Conservation (phyloP, 1,140 invertebrate species). For the Phymastichus coffea region DNA sequence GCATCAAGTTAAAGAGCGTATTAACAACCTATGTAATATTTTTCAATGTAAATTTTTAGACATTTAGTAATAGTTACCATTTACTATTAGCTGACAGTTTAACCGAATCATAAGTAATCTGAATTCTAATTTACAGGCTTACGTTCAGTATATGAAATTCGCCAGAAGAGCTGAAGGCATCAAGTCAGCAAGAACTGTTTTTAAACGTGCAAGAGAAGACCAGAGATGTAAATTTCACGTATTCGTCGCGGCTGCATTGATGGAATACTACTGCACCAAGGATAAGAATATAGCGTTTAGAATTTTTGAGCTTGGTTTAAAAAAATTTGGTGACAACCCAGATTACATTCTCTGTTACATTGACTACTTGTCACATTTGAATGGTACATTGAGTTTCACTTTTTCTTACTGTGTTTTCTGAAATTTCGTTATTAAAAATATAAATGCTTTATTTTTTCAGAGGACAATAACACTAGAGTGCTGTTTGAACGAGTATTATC, state of each 20-base stretch:
- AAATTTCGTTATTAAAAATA: neutral
- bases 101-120: too few species aligned
- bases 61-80: too few species aligned
- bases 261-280: conserved; percentile 99
- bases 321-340: conserved; percentile 92
- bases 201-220: conserved; percentile 95
- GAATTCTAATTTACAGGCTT: conserved; percentile 65
- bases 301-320: conserved; percentile 97
- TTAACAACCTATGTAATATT: neutral
- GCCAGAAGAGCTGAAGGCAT: conserved; percentile 95
- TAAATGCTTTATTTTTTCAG: conserved; percentile 58
- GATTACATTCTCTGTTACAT: conserved; percentile 96
- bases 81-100: too few species aligned
- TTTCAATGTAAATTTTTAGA: conserved; percentile 7
- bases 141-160: conserved; percentile 99
- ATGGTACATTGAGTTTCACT: conserved; percentile 65
- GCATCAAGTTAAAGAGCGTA: conserved; percentile 6
- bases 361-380: conserved; percentile 96
- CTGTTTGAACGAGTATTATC: conserved; percentile 95
- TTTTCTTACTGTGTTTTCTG: neutral
- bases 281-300: conserved; percentile 98
- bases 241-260: conserved; percentile 93
- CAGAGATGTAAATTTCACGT: conserved; percentile 83
- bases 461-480: conserved; percentile 98
- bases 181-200: conserved; percentile 90